Evolutionary conservation across 2,797 vertebrate species (phyloP).

Genomic region (Halcyon chelicuti): DNA sequence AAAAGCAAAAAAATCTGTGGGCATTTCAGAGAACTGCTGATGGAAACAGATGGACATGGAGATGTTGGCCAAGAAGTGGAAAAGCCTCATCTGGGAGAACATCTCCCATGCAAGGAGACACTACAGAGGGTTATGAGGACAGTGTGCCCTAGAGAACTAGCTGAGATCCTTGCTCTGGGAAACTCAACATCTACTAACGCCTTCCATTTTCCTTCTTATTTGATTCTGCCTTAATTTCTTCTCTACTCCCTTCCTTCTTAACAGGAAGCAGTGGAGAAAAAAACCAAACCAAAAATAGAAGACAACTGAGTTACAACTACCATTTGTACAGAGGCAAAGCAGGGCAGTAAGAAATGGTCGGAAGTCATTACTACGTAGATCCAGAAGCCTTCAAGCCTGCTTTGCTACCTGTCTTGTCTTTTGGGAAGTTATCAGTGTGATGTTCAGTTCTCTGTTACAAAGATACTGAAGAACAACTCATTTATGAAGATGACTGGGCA

Average conservation of each 20-base stretch:
- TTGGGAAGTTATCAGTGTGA: neutral
- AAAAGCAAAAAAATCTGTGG: slow-evolving; percentile 1
- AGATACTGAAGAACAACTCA: neutral
- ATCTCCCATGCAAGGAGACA: neutral
- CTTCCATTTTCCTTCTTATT: neutral
- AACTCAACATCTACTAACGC: neutral
- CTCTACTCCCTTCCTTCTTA: neutral
- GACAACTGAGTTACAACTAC: neutral
- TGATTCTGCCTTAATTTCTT: neutral
- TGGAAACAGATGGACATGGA: slow-evolving; percentile 58
- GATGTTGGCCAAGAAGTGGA: slow-evolving; percentile 14
- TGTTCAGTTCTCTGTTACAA: neutral
- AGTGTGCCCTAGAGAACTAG: neutral
- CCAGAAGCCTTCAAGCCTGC: neutral
- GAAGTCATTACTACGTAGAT: neutral
- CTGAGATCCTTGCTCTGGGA: neutral
- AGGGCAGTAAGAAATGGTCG: neutral
- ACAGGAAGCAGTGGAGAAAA: neutral
- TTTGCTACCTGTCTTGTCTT: neutral
- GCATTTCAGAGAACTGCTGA: slow-evolving; percentile 22
- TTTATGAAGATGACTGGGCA: neutral
- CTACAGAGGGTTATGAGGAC: neutral
- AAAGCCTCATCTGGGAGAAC: slow-evolving; percentile 13
- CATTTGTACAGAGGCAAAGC: neutral
- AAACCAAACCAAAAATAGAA: neutral